Evolutionary conservation across 2,888 invertebrate species (phyloP).

Genomic region (Dorcus hopei): DNA sequence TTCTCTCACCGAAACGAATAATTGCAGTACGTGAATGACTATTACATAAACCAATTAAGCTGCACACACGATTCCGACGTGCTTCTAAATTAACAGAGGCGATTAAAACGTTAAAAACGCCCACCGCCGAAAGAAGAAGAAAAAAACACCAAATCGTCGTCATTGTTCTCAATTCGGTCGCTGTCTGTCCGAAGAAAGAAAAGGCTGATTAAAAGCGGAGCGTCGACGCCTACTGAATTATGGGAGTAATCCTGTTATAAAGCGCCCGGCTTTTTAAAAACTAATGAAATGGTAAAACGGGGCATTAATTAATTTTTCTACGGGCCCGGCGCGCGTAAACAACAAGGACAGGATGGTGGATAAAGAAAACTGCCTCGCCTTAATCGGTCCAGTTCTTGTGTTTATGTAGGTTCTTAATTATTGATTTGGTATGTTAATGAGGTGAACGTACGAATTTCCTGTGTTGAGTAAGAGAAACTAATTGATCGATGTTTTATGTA

Average conservation of each 20-base stretch:
- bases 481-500: no score
- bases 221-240: slow-evolving; percentile 1
- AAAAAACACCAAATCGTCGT: neutral
- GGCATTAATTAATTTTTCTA: neutral
- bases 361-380: neutral
- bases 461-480: slow-evolving; percentile 3
- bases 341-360: neutral
- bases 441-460: slow-evolving; percentile 6
- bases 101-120: neutral
- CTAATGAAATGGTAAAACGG: neutral
- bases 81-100: neutral
- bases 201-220: neutral
- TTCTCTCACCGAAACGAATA: no score
- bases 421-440: slow-evolving; percentile 9
- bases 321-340: neutral
- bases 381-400: neutral
- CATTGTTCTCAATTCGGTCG: neutral
- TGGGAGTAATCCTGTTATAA: neutral
- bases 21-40: no score
- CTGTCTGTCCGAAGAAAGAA: neutral
- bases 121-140: neutral
- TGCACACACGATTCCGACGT: neutral
- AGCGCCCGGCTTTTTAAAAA: neutral
- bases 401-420: neutral
- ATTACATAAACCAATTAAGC: neutral